These are phyloP conservation scores for Drosophila monieri DNA, from an alignment of 2,888 invertebrate species.

Conservation along the genomic window DNA sequence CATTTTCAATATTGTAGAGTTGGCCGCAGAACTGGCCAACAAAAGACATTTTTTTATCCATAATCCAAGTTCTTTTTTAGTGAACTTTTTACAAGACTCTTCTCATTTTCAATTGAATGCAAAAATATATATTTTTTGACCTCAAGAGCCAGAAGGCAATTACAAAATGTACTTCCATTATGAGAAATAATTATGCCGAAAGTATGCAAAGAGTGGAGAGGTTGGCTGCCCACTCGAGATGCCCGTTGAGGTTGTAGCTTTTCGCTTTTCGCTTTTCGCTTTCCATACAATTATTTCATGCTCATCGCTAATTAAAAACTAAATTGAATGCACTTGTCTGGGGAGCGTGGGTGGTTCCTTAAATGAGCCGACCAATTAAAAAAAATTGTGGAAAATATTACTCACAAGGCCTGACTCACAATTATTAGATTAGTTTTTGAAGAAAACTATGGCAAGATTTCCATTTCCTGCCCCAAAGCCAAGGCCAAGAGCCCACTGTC, in stretches of 20 bases:
- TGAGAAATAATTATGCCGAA: slow-evolving; percentile 70
- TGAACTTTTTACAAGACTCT: too few species aligned
- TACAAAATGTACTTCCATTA: slow-evolving; percentile 70
- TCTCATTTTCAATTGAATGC: too few species aligned
- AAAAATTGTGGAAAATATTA: background rate
- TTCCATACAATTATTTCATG: slow-evolving; percentile 73
- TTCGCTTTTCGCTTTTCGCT: slow-evolving; percentile 43
- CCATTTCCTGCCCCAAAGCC: too few species aligned
- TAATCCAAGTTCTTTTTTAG: too few species aligned
- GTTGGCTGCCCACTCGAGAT: too few species aligned
- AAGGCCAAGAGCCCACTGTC: slow-evolving; percentile 33
- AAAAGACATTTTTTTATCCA: slow-evolving; percentile 1
- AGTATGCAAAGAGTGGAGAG: slow-evolving; percentile 29
- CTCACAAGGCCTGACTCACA: background rate
- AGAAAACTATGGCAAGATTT: slow-evolving; percentile 11
- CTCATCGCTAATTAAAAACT: slow-evolving; percentile 79
- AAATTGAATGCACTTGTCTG: slow-evolving; percentile 67
- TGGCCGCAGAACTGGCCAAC: slow-evolving; percentile 16
- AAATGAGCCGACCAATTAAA: background rate
- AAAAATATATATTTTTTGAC: slow-evolving; percentile 19
- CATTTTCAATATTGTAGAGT: slow-evolving; percentile 67
- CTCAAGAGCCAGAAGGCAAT: slow-evolving; percentile 57
- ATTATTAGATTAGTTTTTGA: background rate
- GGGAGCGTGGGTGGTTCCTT: slow-evolving; percentile 10
- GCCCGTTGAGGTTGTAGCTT: too few species aligned